These are phyloP conservation scores for Belgica antarctica DNA, from an alignment of 2,888 invertebrate species.

Conservation along the genomic window DNA sequence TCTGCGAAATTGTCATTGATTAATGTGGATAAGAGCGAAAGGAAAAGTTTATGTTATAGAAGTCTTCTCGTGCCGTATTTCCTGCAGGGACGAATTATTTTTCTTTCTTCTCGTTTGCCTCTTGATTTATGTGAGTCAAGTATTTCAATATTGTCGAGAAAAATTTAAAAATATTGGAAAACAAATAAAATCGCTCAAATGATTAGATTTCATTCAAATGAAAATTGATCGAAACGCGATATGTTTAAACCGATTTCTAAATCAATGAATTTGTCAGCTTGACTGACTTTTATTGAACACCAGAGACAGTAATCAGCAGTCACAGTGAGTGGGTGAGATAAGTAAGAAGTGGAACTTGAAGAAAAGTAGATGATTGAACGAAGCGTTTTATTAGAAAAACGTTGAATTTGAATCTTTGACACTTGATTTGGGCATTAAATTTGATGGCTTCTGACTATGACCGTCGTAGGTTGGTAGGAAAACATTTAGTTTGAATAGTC, in stretches of 20 bases:
- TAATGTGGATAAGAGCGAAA: background rate
- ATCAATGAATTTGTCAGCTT: no score
- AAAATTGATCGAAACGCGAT: background rate
- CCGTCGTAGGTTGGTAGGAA: no score
- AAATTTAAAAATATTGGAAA: background rate
- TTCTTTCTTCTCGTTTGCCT: background rate
- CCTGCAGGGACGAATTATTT: background rate
- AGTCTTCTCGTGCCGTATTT: background rate
- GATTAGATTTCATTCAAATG: constrained; percentile 9
- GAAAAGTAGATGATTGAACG: no score
- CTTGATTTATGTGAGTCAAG: constrained; percentile 26
- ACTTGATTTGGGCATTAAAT: background rate
- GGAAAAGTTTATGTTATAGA: constrained; percentile 6
- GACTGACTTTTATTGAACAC: no score
- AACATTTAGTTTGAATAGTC: no score
- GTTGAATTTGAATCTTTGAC: no score
- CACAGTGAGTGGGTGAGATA: no score
- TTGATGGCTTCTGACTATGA: no score
- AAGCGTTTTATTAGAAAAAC: no score
- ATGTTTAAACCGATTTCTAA: background rate
- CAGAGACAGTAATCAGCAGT: no score
- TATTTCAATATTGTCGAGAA: constrained; percentile 1
- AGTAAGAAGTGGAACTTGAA: no score
- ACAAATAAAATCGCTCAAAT: background rate
- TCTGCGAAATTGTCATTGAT: no score